Conservation (phyloP, 2,113 vertebrate species). For the Urocynchramus pylzowi region DNA sequence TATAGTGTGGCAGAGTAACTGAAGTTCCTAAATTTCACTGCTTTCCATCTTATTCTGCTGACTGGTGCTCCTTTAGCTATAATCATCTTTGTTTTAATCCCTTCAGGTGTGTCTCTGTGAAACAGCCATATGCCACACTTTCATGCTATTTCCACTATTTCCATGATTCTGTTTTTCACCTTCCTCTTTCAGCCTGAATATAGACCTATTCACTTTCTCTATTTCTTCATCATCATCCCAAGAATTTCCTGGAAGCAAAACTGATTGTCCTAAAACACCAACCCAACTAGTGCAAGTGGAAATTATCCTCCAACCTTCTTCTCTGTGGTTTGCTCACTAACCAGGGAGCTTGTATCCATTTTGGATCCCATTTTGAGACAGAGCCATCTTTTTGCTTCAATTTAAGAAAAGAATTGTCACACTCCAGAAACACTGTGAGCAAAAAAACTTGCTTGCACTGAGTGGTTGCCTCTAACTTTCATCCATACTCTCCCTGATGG, state of each 20-base stretch:
- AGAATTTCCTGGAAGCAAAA: neutral
- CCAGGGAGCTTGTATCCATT: neutral
- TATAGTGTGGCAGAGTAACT: neutral
- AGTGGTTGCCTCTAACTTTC: neutral
- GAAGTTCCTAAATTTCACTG: neutral
- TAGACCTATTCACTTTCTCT: neutral
- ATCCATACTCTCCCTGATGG: accelerated
- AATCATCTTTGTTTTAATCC: neutral
- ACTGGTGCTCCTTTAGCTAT: neutral
- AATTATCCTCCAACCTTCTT: neutral
- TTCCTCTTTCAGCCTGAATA: neutral
- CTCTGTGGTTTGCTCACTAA: neutral
- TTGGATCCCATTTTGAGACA: neutral
- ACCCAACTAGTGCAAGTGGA: neutral
- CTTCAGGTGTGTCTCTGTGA: neutral
- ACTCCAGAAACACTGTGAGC: neutral
- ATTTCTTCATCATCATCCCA: neutral
- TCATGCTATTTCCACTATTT: neutral
- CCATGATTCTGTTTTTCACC: neutral
- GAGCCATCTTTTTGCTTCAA: neutral
- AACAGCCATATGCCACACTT: neutral
- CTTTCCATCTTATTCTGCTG: neutral
- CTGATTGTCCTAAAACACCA: neutral
- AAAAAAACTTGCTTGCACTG: neutral
- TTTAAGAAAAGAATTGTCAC: neutral